Evolutionary conservation across 2,888 invertebrate species (phyloP).

Genomic region (Laspeyria flexula): DNA sequence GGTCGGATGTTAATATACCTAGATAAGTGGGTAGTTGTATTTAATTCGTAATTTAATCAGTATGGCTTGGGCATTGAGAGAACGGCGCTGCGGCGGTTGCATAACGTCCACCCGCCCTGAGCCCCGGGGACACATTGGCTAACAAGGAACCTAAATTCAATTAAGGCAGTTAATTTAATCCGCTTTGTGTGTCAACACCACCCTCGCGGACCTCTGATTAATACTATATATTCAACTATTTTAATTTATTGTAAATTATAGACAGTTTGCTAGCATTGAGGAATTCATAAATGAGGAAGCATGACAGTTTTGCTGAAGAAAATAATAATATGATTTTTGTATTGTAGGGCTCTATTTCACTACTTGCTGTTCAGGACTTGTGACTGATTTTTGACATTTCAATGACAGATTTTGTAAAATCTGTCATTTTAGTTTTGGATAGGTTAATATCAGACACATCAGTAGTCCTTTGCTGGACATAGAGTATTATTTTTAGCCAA

Average conservation of each 20-base stretch:
- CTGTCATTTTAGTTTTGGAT: no score
- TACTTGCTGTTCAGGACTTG: no score
- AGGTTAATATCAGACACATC: no score
- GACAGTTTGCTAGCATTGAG: neutral
- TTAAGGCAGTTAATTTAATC: conserved; percentile 86
- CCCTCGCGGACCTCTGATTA: conserved; percentile 69
- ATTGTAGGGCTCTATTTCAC: no score
- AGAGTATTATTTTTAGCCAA: no score
- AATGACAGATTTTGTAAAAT: no score
- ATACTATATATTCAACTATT: conserved; percentile 58
- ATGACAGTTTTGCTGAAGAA: no score
- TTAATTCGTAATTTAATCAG: conserved; percentile 50
- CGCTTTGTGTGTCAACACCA: conserved; percentile 76
- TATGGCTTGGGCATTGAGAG: conserved; percentile 29
- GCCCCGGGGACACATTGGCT: conserved; percentile 73
- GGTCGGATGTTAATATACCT: conserved; percentile 22
- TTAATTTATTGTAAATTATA: conserved; percentile 24
- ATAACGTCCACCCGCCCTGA: conserved; percentile 44
- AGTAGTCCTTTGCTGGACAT: no score
- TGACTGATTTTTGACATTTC: no score
- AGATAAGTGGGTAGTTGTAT: conserved; percentile 36
- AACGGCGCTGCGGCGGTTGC: conserved; percentile 37
- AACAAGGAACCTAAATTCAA: conserved; percentile 85
- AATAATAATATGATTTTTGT: no score
- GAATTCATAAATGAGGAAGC: no score